Conservation (phyloP, 1,140 invertebrate genomes). For the Pseudomyrmex sp. region DNA sequence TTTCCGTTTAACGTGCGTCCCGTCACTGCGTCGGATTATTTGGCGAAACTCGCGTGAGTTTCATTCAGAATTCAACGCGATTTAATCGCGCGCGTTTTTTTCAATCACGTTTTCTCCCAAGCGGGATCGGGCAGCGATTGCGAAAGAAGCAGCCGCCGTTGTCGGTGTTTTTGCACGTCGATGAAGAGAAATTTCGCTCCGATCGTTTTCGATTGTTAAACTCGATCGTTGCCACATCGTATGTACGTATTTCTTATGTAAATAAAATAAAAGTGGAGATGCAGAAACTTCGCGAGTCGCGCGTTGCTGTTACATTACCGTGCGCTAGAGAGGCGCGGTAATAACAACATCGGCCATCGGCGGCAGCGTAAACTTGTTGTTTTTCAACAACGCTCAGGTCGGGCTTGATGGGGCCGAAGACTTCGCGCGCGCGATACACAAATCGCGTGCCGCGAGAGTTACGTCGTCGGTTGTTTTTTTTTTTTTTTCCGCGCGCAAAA, state of each 20-base stretch:
- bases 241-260: no score
- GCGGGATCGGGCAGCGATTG: no score
- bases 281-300: not conserved
- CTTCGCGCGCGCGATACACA: constrained; percentile 15
- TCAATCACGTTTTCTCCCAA: not conserved
- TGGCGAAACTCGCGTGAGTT: no score
- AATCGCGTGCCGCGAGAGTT: constrained; percentile 2
- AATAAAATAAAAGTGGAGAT: not conserved
- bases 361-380: constrained; percentile 12
- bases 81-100: not conserved
- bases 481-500: not conserved
- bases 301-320: not conserved
- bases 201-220: no score
- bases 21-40: no score
- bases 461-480: not conserved
- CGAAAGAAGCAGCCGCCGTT: no score
- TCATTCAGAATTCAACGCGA: no score
- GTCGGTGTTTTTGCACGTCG: no score
- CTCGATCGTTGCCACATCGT: not conserved
- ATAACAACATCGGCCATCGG: not conserved
- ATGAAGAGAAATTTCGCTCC: no score
- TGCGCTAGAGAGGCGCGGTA: not conserved
- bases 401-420: not conserved
- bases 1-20: no score
- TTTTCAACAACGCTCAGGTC: not conserved